Base-by-base conservation (phyloP, 2,888 invertebrate species). In the Eristalinus aeneus region DNA sequence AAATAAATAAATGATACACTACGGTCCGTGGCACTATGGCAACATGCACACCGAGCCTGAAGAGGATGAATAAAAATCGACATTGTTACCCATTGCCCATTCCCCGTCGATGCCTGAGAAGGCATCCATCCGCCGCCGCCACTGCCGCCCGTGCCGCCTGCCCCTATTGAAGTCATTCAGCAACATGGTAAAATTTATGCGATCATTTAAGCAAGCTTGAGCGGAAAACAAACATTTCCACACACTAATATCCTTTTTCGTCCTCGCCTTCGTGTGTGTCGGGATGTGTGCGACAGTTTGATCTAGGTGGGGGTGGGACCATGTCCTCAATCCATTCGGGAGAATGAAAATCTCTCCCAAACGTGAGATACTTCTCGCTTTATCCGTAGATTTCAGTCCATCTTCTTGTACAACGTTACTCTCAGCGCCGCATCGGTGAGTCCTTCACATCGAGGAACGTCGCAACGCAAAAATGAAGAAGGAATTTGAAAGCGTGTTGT, bases 121-220 rank as follows among this genome's bases (percentile, higher is more conserved):
- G 46, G 16, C 46, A 46, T 5, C 16, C 46, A 34, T 34, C 34
- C 34, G 34, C 34, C 34, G 6, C 34, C 34, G 34, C 46, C 16
- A 0, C 16, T 27, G 5, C 5, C n/a, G n/a, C n/a, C n/a, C n/a
- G n/a, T 27, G 5, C 27, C 27, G 27, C 27, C 27, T 5, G 27
- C 4, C 46, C 46, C 16, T 1, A n/a, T 0, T n/a, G 6, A 46
- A 71, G 34, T 61, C 67, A 39, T n/a, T 60, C 60, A 46, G 22
- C 67, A 31, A 27, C 39, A 64, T 65, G 65, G 64, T 65, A n/a
- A 65, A 78, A 78, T 78, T 78, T 78, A 72, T 78, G 71, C 58
- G 71, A 78, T 78, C 64, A 34, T 71, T 78, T 78, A 72, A 65
- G 64, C 78, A 78, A 78, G 78, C 78, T 78, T 34, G 46, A 78